Percentiles rank a stretch among this genome's conserved stretches.
These are phyloP conservation scores for Caretta caretta DNA, from an alignment of 2,113 vertebrate genomes.

Conservation along the genomic window DNA sequence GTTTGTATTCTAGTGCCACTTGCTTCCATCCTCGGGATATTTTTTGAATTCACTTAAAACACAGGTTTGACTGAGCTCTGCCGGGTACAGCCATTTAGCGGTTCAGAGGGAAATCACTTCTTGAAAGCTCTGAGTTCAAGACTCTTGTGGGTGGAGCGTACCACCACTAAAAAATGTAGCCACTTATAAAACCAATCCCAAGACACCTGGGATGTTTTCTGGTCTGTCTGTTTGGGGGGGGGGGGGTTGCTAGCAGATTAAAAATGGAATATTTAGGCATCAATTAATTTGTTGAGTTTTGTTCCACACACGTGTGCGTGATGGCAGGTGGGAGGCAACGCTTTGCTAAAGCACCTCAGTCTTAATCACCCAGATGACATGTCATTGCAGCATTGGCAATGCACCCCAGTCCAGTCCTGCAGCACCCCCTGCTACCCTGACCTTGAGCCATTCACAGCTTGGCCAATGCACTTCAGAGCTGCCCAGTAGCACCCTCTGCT, in stretches of 20 bases:
- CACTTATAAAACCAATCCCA: slow-evolving; percentile 28
- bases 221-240: neutral
- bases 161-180: slow-evolving; percentile 12
- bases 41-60: slow-evolving; percentile 63
- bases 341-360: neutral
- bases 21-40: slow-evolving; percentile 56
- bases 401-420: neutral
- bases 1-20: slow-evolving; percentile 59
- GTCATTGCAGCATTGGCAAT: too few relatives aligned
- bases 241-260: neutral
- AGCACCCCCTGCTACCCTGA: neutral
- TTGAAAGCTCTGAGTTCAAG: slow-evolving; percentile 48
- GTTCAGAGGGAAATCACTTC: slow-evolving; percentile 35
- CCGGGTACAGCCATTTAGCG: slow-evolving; percentile 44
- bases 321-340: neutral
- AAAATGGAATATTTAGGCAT: neutral
- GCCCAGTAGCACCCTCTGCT: neutral
- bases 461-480: neutral
- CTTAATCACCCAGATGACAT: neutral
- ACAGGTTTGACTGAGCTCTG: slow-evolving; percentile 24
- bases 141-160: neutral
- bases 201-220: neutral
- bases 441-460: too few relatives aligned
- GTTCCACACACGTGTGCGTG: neutral
- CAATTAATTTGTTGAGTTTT: neutral